Conservation (phyloP, 2,888 invertebrate genomes). For the Acrobasis suavella region DNA sequence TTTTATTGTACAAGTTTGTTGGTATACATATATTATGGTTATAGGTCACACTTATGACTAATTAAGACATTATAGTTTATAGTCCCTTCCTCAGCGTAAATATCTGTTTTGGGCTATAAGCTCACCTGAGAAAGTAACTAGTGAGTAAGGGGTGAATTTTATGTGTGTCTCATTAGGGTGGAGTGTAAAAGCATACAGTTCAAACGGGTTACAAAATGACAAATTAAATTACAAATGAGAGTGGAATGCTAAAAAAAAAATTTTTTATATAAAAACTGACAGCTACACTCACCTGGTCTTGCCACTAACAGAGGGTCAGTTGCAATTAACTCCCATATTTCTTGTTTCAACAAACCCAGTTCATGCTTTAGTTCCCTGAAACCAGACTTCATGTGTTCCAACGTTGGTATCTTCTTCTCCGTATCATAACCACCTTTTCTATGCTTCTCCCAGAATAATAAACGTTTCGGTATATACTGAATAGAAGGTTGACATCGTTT, state of each 20-base stretch:
- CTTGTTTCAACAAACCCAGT: conserved; percentile 84
- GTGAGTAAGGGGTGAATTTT: no score
- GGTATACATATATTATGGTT: no score
- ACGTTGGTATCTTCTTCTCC: conserved; percentile 62
- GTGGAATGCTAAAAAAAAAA: background rate
- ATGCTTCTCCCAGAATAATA: conserved; percentile 81
- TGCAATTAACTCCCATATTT: conserved; percentile 84
- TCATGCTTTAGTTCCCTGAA: conserved; percentile 86
- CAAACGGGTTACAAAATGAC: no score
- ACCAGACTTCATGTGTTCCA: conserved; percentile 84
- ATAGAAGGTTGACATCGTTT: conserved; percentile 36
- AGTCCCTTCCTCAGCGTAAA: no score
- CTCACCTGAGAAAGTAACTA: no score
- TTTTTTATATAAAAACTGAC: background rate
- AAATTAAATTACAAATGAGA: no score
- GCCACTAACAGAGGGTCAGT: conserved; percentile 83
- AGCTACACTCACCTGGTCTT: conserved; percentile 69
- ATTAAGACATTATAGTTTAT: no score
- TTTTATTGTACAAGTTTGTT: no score
- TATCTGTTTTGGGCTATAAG: no score
- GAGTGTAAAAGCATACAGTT: no score
- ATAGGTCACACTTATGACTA: no score
- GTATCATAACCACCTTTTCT: conserved; percentile 84
- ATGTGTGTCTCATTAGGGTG: no score
- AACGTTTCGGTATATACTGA: conserved; percentile 48